Evolutionary conservation across 2,113 vertebrate genomes (phyloP), one percentile per base, ranked within the genome.

Genomic region (Triplophysa tibetana): DNA sequence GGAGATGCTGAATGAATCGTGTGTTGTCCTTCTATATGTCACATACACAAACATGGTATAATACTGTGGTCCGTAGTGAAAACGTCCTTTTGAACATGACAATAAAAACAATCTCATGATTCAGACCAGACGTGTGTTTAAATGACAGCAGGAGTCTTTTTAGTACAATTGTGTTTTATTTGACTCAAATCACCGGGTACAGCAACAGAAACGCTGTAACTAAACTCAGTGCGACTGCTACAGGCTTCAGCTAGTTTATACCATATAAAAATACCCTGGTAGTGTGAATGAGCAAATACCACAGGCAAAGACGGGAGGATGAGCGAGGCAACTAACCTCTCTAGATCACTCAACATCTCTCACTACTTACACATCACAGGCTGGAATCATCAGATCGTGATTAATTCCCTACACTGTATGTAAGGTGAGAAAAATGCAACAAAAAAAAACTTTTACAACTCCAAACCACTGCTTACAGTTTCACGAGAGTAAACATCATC

Each of bases 251-350:
- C 70, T 73, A 82, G 75, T 86, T 87, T 70, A 89, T 87, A 83
- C 83, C 78, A 75, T 88, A 89, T 82, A 90, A 91, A 92, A 91
- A 90, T 90, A 90, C 89, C 88, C 88, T 90, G 88, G 82, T 86
- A 79, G 77, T 89, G 88, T 91, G 86, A 80, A 86, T 86, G 82
- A 86, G 86, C 79, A 85, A 80, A 73, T 41, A 87, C 83, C 76
- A 80, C 81, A 74, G 79, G 83, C 68, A 77, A 81, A 23, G 24
- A 41, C 16, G 43, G 11, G 65, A 61, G 10, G 33, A 43, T 62
- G n/a, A 41, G 78, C 41, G 4, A 62, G 23, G 21, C 29, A 72
- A 72, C 77, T 78, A 78, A 72, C 64, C 48, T 72, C 48, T 70
- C 58, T 23, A 74, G 19, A 23, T 69, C 56, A 58, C 48, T 41